Conservation (phyloP, 2,797 vertebrate species). For the Eulemur coronatus region DNA sequence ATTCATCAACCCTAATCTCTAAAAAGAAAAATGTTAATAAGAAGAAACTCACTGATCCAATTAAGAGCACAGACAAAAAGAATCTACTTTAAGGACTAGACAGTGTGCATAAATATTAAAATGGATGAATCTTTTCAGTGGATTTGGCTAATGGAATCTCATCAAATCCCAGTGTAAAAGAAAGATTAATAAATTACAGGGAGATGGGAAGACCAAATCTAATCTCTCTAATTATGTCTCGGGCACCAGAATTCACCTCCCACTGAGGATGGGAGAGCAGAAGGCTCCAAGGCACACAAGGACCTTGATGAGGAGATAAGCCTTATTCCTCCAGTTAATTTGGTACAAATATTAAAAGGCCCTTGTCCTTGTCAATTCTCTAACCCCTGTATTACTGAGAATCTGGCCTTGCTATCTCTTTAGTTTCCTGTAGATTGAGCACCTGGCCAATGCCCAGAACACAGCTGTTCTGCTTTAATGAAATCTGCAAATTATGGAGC, state of each 20-base stretch:
- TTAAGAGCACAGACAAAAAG: slow-evolving; percentile 58
- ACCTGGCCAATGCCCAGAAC: not conserved
- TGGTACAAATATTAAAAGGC: slow-evolving; percentile 67
- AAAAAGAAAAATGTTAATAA: slow-evolving; percentile 71
- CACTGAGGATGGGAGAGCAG: slow-evolving; percentile 11
- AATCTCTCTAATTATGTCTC: slow-evolving; percentile 78
- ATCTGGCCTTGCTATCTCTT: not conserved
- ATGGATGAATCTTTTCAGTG: slow-evolving; percentile 58
- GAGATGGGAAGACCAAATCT: slow-evolving; percentile 69
- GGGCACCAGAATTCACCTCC: slow-evolving; percentile 60
- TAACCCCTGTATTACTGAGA: not conserved
- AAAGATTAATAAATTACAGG: slow-evolving; percentile 81
- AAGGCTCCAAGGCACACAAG: not conserved
- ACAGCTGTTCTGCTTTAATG: slow-evolving; percentile 48
- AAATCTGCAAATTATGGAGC: slow-evolving; percentile 39
- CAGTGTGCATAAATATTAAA: slow-evolving; percentile 78
- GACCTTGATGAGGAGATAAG: slow-evolving; percentile 67
- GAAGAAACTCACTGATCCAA: slow-evolving; percentile 67
- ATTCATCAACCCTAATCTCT: slow-evolving; percentile 62
- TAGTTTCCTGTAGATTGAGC: not conserved
- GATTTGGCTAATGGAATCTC: slow-evolving; percentile 78
- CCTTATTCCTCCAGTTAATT: slow-evolving; percentile 58
- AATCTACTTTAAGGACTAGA: slow-evolving; percentile 62
- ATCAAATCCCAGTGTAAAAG: slow-evolving; percentile 78
- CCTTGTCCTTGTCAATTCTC: slow-evolving; percentile 63